Evolutionary conservation across 2,113 vertebrate species (phyloP).

Genomic region (Scophthalmus maximus): DNA sequence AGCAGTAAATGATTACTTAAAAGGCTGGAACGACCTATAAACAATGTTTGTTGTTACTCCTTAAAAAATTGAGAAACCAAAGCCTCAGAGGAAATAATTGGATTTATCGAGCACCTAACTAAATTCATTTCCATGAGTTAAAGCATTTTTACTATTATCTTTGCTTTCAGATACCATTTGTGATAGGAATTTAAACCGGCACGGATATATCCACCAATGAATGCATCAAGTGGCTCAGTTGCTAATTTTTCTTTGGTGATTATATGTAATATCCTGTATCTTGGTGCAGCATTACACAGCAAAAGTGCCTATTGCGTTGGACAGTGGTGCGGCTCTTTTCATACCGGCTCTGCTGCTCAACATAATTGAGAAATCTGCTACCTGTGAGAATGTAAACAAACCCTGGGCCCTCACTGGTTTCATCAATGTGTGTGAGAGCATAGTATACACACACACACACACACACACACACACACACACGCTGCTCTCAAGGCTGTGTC

Average conservation of each 20-base stretch:
- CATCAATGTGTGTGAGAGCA: not conserved
- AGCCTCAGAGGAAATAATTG: not conserved
- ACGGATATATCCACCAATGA: not conserved
- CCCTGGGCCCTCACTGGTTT: constrained; percentile 28
- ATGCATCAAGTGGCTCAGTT: constrained; percentile 9
- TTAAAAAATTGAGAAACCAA: not conserved
- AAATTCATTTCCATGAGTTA: not conserved
- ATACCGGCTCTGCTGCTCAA: constrained; percentile 2
- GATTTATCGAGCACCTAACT: too few relatives aligned
- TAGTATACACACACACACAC: constrained; percentile 20
- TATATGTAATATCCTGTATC: constrained; percentile 27
- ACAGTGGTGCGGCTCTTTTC: not conserved
- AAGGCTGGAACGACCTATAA: not conserved
- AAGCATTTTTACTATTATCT: not conserved
- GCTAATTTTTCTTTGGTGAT: not conserved
- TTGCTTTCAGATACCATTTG: constrained; percentile 4
- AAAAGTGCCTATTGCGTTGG: not conserved
- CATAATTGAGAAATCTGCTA: constrained; percentile 34
- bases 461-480: constrained; percentile 20
- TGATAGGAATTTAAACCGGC: not conserved
- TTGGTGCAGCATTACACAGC: not conserved
- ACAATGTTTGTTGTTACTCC: too few relatives aligned
- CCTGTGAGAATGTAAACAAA: constrained; percentile 73
- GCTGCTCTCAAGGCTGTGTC: constrained; percentile 50
- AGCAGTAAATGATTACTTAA: not conserved